Conservation (phyloP, 1,140 invertebrate genomes). For the Cylas formicarius region DNA sequence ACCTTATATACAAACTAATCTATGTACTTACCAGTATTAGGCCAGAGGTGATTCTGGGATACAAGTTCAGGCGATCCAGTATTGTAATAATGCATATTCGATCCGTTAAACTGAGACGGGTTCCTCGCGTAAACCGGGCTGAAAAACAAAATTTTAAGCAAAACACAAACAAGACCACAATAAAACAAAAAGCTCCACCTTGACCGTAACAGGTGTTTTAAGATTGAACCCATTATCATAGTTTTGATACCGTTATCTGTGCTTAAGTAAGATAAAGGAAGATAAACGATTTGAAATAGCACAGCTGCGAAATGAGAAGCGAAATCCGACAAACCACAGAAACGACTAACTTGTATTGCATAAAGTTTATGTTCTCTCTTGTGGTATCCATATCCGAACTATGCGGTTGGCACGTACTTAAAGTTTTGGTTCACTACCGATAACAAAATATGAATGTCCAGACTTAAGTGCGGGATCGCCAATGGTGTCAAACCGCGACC, state of each 20-base stretch:
- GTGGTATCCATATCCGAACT: constrained; percentile 12
- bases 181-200: constrained; percentile 11
- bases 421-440: too few species aligned
- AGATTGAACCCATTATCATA: constrained; percentile 25
- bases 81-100: constrained; percentile 35
- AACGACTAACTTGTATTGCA: constrained; percentile 32
- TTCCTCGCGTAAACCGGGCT: constrained; percentile 36
- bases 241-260: constrained; percentile 12
- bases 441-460: too few species aligned
- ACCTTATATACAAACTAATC: too few species aligned
- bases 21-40: constrained; percentile 34
- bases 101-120: constrained; percentile 21
- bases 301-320: background rate
- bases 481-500: too few species aligned
- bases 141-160: constrained; percentile 23
- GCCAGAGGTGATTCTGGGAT: constrained; percentile 31
- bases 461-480: too few species aligned
- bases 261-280: background rate
- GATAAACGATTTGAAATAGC: background rate
- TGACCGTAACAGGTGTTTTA: constrained; percentile 25
- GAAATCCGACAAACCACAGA: constrained; percentile 10
- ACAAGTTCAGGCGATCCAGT: constrained; percentile 30
- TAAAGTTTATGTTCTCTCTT: constrained; percentile 27
- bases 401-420: constrained; percentile 9
- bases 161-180: constrained; percentile 13